These are phyloP conservation scores for Neolamprologus devosi DNA, from an alignment of 2,113 vertebrate species.

Conservation along the genomic window DNA sequence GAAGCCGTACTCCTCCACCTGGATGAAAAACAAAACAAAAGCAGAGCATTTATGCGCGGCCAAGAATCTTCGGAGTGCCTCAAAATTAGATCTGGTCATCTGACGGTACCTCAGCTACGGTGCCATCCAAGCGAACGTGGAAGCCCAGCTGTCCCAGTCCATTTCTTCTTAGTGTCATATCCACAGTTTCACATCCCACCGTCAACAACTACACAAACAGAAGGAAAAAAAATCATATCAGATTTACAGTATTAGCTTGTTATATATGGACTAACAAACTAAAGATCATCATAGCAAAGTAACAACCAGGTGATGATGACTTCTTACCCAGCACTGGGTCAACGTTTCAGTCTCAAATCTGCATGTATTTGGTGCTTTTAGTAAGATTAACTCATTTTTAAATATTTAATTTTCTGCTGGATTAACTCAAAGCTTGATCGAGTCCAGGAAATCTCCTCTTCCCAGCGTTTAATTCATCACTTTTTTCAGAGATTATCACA, in stretches of 20 bases:
- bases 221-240: not conserved
- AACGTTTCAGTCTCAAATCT: not conserved
- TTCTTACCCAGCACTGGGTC: not conserved
- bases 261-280: not conserved
- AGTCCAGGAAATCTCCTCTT: conserved; percentile 11
- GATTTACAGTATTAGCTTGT: not conserved
- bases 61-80: not conserved
- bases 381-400: not conserved
- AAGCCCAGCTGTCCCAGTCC: conserved; percentile 92
- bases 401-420: not conserved
- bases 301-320: not conserved
- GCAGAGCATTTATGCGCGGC: not conserved
- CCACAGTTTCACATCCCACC: conserved; percentile 84
- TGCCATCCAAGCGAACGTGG: conserved; percentile 89
- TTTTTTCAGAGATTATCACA: conserved; percentile 9
- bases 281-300: not conserved
- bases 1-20: conserved; percentile 93
- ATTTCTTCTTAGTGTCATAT: conserved; percentile 89
- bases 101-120: conserved; percentile 76
- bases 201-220: conserved; percentile 74
- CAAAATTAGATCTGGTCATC: not conserved
- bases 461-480: not conserved
- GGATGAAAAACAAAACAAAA: not conserved
- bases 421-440: conserved; percentile 14
- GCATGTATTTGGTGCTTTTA: not conserved